Percentiles rank a stretch among this genome's conserved stretches.
Evolutionary conservation across 2,797 vertebrate genomes (phyloP).

Genomic region (Dipus sagitta): DNA sequence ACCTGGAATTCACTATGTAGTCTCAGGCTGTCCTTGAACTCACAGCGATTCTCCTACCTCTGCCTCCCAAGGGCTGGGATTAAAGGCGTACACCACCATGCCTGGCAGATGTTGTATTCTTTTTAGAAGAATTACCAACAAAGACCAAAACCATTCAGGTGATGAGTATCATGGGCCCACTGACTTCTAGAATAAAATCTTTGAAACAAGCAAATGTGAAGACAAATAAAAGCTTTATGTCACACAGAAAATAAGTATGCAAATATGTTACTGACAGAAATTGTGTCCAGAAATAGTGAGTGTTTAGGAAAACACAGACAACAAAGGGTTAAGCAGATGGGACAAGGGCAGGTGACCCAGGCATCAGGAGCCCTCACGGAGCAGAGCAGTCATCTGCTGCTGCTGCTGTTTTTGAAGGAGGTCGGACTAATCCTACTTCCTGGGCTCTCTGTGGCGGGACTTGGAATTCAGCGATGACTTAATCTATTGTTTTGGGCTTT

Average conservation of each 20-base stretch:
- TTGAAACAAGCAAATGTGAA: neutral
- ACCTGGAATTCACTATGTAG: too few species aligned
- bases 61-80: too few species aligned
- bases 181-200: neutral
- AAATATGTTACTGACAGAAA: too few species aligned
- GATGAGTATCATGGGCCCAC: neutral
- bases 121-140: neutral
- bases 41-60: too few species aligned
- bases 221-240: neutral
- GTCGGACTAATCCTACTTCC: too few species aligned
- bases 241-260: neutral
- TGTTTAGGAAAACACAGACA: neutral
- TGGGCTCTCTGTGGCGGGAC: too few species aligned
- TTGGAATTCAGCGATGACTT: neutral
- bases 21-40: too few species aligned
- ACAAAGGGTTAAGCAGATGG: neutral
- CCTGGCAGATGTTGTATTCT: neutral
- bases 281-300: neutral
- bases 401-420: too few species aligned
- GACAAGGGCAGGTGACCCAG: too few species aligned
- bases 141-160: neutral
- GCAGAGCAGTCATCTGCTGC: too few species aligned
- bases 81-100: too few species aligned
- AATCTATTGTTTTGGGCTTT: neutral
- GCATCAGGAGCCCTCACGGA: rapidly evolving